Conservation (phyloP, 1,140 invertebrate genomes). For the Microplitis demolitor region DNA sequence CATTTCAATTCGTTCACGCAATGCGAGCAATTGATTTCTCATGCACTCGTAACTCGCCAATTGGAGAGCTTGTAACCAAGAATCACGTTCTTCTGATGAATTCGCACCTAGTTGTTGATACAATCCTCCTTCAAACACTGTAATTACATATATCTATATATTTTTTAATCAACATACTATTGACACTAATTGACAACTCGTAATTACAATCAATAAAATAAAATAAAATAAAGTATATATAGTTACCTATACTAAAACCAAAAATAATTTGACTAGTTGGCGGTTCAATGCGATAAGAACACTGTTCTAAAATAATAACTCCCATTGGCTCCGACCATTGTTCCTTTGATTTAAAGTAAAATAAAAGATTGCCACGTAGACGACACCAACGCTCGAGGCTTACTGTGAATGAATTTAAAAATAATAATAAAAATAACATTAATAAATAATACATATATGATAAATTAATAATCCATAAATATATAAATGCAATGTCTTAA, state of each 20-base stretch:
- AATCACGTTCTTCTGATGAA: conserved; percentile 79
- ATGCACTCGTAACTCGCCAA: conserved; percentile 85
- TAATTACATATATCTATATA: conserved; percentile 27
- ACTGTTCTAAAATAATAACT: conserved; percentile 86
- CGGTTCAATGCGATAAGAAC: conserved; percentile 74
- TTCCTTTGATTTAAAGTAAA: conserved; percentile 91
- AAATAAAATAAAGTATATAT: not conserved
- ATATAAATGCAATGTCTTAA: not conserved
- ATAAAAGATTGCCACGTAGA: conserved; percentile 88
- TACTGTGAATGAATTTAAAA: conserved; percentile 62
- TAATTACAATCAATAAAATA: not conserved
- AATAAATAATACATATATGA: not conserved
- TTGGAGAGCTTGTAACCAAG: conserved; percentile 87
- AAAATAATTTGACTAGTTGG: conserved; percentile 59
- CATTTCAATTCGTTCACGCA: conserved; percentile 68
- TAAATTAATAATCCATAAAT: not conserved
- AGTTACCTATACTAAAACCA: conserved; percentile 60
- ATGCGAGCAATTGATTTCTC: conserved; percentile 73
- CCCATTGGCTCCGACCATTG: conserved; percentile 87
- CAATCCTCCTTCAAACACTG: conserved; percentile 83
- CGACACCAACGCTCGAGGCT: conserved; percentile 87
- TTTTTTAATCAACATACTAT: not conserved
- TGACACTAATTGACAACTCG: not conserved
- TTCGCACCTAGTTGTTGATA: conserved; percentile 79
- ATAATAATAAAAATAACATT: conserved; percentile 37